Evolutionary conservation across 2,888 invertebrate genomes (phyloP).

Genomic region (Embidobia sp.): DNA sequence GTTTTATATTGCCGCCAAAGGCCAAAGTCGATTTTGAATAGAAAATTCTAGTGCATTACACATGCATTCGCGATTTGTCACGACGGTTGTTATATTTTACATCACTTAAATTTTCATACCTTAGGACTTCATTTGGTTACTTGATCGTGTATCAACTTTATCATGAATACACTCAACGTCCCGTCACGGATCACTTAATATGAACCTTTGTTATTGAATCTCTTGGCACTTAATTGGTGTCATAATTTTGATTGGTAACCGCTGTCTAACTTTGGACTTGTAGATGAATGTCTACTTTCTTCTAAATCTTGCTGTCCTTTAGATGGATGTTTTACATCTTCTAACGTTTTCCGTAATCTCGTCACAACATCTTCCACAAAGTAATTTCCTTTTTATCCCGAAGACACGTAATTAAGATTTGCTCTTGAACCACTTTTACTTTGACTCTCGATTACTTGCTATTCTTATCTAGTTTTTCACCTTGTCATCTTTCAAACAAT

Average conservation of each 20-base stretch:
- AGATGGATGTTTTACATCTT: constrained; percentile 22
- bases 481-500: constrained; percentile 24
- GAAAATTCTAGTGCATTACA: constrained; percentile 26
- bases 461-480: constrained; percentile 25
- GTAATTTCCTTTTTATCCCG: constrained; percentile 28
- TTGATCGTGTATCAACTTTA: no score
- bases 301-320: constrained; percentile 27
- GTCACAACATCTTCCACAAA: constrained; percentile 25
- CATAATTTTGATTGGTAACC: constrained; percentile 54
- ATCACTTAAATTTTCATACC: no score
- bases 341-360: constrained; percentile 14
- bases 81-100: constrained; percentile 32
- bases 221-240: constrained; percentile 51
- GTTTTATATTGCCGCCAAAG: constrained; percentile 55
- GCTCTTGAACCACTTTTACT: constrained; percentile 47
- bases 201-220: constrained; percentile 40
- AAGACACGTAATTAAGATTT: constrained; percentile 45
- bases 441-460: constrained; percentile 8
- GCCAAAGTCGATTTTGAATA: constrained; percentile 53
- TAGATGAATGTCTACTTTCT: constrained; percentile 52
- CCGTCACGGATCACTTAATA: constrained; percentile 35
- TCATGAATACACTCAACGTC: background rate
- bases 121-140: no score
- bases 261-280: constrained; percentile 38
- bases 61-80: constrained; percentile 8